Base-by-base conservation (phyloP, 1,140 invertebrate genomes). In the Macrostomum lignano region DNA sequence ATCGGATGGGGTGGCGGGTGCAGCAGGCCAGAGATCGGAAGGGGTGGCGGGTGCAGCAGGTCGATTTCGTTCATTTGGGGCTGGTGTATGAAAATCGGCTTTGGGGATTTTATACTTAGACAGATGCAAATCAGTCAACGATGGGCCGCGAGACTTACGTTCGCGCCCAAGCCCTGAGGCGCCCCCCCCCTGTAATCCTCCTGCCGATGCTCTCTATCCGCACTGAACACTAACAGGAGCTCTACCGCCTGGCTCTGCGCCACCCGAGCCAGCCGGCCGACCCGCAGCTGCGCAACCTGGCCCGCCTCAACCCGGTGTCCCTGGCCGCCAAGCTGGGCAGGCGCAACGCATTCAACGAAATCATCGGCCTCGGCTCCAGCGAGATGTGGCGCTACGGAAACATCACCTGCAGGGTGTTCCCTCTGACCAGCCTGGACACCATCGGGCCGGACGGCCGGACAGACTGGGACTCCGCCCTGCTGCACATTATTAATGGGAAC, bases 301-400 rank as follows among this genome's bases (percentile, higher is more conserved):
- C 72, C n/a, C 79, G 81, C 3, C 65, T 93, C 29, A 93, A 84
- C 1, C 84, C 88, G 0, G 58, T 96, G 11, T 91, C 84, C 0
- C 63, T 96, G 17, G 81, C 88, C 35, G 88, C 84, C 54, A 78
- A 86, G 57, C 61, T 96, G 31, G 88, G 84, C 31, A 65, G 86
- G 36, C 77, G 77, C 7, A 73, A 78, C 46, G 81, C 94, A 39
- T 93, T 96, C 58, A 68, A 74, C 40, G 86, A 94, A 61, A 94
- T 96, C 75, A 65, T 96, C 47, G 86, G 94, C 55, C 61, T 94
- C 7, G 79, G 75, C 31, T 74, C n/a, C n/a, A 14, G 55, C 52
- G 86, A 93, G 59, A 88, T 94, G 55, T 96, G 88, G 88, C 63
- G 84, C 24, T 96, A 93, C 58, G 88, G 79, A 44, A 93, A 94